Conservation (phyloP, 2,797 vertebrate genomes). For the Perodicticus potto region DNA sequence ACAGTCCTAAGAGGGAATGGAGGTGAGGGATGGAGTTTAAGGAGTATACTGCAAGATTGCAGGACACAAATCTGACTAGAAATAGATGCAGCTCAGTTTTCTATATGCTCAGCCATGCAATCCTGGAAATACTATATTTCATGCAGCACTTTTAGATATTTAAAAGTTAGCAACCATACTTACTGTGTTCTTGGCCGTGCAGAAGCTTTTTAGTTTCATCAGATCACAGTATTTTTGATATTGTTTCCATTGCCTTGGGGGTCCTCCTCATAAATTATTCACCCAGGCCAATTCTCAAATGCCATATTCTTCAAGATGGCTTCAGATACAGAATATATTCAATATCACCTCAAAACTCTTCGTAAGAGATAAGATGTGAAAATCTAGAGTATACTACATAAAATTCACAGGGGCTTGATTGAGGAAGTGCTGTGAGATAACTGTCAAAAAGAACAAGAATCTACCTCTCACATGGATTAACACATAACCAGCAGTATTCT, state of each 20-base stretch:
- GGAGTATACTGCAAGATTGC: rapidly evolving
- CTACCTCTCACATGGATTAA: background rate
- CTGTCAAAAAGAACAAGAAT: background rate
- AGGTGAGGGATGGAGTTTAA: rapidly evolving
- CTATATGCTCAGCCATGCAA: too few relatives aligned
- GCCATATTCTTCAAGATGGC: background rate
- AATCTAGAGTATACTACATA: background rate
- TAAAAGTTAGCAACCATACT: background rate
- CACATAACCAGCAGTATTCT: background rate
- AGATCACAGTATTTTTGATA: too few relatives aligned
- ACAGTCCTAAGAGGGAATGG: background rate
- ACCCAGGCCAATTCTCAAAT: too few relatives aligned
- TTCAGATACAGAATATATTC: background rate
- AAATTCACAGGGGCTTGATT: background rate
- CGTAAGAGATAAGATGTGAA: background rate
- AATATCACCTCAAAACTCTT: background rate
- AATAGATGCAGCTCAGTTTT: background rate
- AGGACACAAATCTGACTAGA: background rate
- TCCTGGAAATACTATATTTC: background rate
- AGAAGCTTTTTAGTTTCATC: too few relatives aligned
- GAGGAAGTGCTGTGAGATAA: background rate
- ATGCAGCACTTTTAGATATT: background rate
- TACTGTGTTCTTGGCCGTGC: too few relatives aligned
- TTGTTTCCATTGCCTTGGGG: too few relatives aligned
- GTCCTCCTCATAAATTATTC: too few relatives aligned